Evolutionary conservation across 2,797 vertebrate genomes (phyloP).

Genomic region (Gastrophryne carolinensis): DNA sequence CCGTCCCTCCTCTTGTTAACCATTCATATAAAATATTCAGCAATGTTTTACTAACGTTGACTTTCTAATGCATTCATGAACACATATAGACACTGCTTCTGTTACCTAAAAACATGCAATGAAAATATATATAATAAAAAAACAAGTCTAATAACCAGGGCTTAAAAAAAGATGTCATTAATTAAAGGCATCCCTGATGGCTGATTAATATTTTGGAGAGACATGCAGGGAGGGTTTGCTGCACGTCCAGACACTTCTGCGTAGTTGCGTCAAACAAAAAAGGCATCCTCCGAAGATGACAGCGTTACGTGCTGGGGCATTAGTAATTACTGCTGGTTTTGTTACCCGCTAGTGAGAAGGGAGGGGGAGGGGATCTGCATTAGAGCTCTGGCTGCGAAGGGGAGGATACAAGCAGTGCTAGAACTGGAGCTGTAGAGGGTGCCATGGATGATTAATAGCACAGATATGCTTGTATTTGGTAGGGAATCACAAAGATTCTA

Average conservation of each 20-base stretch:
- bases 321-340: conserved; percentile 65
- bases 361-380: conserved; percentile 44
- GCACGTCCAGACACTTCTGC: conserved; percentile 59
- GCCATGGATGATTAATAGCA: background rate
- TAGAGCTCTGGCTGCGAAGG: conserved; percentile 12
- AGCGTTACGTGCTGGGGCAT: conserved; percentile 66
- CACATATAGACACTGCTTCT: no score
- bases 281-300: conserved; percentile 54
- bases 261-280: conserved; percentile 64
- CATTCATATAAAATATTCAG: no score
- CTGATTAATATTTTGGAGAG: background rate
- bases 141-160: no score
- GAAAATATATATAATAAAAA: no score
- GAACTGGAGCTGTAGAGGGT: background rate
- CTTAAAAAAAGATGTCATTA: no score
- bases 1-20: no score
- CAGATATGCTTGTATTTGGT: no score
- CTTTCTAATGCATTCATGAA: no score
- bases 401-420: conserved; percentile 13
- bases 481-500: no score
- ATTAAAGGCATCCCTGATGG: no score
- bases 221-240: conserved; percentile 19
- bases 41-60: no score
- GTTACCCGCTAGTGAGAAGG: conserved; percentile 59
- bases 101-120: no score